These are phyloP conservation scores for Falco rusticolus DNA, from an alignment of 2,797 vertebrate species.

Conservation along the genomic window DNA sequence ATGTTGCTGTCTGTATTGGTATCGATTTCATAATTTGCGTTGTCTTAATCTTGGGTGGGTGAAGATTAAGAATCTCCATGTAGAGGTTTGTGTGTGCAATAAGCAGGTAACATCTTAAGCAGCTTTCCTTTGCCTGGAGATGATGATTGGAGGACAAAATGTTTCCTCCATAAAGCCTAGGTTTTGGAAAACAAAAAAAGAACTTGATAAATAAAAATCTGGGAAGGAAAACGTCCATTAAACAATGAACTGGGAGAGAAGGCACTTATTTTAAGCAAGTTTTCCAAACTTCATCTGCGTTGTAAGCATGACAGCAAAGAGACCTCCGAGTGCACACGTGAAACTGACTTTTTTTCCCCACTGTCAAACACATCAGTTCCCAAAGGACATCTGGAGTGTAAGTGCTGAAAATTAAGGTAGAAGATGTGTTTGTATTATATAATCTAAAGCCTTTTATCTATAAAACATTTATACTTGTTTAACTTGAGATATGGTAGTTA, in stretches of 20 bases:
- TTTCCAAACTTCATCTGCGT: background rate
- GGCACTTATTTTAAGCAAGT: background rate
- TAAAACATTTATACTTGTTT: slow-evolving; percentile 1
- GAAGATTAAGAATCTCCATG: slow-evolving; percentile 56
- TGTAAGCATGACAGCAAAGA: background rate
- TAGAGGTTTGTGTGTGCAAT: slow-evolving; percentile 69
- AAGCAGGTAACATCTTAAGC: slow-evolving; percentile 44
- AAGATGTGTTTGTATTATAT: background rate
- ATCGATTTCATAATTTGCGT: slow-evolving; percentile 52
- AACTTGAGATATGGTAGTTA: background rate
- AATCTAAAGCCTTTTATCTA: background rate
- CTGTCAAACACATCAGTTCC: background rate
- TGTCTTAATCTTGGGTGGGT: slow-evolving; percentile 73
- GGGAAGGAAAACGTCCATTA: background rate
- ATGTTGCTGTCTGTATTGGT: slow-evolving; percentile 44
- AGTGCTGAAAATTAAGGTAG: background rate
- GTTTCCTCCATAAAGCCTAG: background rate
- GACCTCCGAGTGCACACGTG: background rate
- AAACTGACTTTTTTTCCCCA: background rate
- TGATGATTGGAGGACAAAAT: slow-evolving; percentile 1
- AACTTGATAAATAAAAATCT: background rate
- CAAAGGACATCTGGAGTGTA: background rate
- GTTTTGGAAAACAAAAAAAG: background rate
- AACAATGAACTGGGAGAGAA: background rate
- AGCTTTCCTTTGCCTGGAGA: slow-evolving; percentile 15